Evolutionary conservation across 2,113 vertebrate genomes (phyloP).

Genomic region (Astatotilapia flaviijosephi): DNA sequence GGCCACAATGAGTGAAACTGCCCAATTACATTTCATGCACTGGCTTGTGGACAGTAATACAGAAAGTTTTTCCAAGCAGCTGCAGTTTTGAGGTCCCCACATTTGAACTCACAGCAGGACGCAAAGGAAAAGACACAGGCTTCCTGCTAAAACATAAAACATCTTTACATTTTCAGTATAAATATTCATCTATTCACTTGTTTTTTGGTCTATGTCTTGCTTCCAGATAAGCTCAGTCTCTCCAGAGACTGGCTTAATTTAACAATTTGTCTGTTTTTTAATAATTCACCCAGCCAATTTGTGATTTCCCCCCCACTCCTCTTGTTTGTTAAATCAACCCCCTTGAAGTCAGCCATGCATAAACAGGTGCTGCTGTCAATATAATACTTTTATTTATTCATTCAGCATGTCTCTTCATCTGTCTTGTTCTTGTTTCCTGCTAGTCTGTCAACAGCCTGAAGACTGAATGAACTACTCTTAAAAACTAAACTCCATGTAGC

Average conservation of each 20-base stretch:
- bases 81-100: background rate
- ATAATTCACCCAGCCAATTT: constrained; percentile 18
- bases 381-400: constrained; percentile 8
- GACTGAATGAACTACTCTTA: background rate
- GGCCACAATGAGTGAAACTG: background rate
- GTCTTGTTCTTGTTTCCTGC: background rate
- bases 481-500: background rate
- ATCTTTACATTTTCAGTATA: background rate
- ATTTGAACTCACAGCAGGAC: background rate
- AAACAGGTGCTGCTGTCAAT: constrained; percentile 5
- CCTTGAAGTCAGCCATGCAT: background rate
- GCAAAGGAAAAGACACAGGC: background rate
- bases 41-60: background rate
- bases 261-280: background rate
- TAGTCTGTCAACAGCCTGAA: background rate
- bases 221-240: background rate
- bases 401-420: background rate
- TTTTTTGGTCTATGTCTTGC: background rate
- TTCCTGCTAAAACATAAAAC: background rate
- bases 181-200: constrained; percentile 17
- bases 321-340: background rate
- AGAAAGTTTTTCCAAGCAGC: background rate
- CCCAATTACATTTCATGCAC: background rate
- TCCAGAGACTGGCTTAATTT: background rate
- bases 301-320: background rate